These are phyloP conservation scores for Mycteria americana DNA, from an alignment of 2,797 vertebrate species.

Conservation along the genomic window DNA sequence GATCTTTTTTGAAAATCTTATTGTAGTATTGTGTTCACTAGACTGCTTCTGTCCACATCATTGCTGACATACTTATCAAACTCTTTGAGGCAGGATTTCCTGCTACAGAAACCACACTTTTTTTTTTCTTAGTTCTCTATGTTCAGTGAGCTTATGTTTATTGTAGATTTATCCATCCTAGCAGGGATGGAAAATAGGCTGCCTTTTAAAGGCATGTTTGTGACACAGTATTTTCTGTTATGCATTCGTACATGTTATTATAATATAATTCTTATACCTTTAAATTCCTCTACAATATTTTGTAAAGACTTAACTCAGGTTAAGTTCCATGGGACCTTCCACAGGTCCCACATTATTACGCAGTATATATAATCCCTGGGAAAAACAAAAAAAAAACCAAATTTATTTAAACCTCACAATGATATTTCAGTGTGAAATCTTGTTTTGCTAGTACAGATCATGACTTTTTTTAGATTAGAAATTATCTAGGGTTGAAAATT, in stretches of 20 bases:
- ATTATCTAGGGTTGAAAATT: slow-evolving; percentile 20
- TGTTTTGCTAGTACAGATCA: slow-evolving; percentile 12
- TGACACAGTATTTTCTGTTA: background rate
- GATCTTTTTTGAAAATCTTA: background rate
- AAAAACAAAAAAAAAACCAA: no score
- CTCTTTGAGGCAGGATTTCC: background rate
- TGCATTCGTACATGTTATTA: background rate
- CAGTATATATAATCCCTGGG: background rate
- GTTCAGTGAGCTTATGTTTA: background rate
- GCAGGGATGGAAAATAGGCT: background rate
- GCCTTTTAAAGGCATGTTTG: background rate
- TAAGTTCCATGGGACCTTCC: no score
- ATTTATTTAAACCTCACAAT: background rate
- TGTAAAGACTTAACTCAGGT: background rate
- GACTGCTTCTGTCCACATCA: background rate
- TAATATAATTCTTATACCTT: background rate
- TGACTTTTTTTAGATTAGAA: slow-evolving; percentile 26
- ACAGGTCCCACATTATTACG: background rate
- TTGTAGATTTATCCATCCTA: background rate
- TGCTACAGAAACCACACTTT: background rate
- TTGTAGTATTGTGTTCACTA: background rate
- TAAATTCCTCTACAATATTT: background rate
- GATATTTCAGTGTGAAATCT: background rate
- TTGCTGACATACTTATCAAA: background rate
- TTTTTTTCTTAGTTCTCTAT: background rate